Base-by-base conservation (phyloP, 2,113 vertebrate genomes). In the Carassius carassius region DNA sequence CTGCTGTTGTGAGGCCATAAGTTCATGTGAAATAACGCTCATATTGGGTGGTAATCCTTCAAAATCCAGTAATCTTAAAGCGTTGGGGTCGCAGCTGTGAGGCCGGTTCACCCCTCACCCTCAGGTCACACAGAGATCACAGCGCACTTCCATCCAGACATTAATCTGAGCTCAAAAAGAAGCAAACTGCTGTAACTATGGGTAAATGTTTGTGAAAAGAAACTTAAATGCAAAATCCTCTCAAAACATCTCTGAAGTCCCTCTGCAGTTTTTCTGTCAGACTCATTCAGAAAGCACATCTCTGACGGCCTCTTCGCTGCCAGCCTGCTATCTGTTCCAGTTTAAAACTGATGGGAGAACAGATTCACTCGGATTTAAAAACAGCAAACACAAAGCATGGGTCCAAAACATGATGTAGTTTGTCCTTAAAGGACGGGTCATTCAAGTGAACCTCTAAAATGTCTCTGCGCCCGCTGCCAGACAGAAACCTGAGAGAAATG, bases 41-140 rank as follows among this genome's bases (percentile, higher is more conserved):
- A 80, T 25, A 65, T 80, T 80, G 78, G 78, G 37, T 80, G 60
- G 60, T 80, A 80, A 80, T 80, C 78, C 78, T 21, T 80, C n/a
- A 29, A 80, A 29, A 63, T 80, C 78, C 58, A 79, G 8, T 79
- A 63, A 63, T 79, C 58, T 62, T 17, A 76, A 41, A 79, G 56
- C 14, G n/a, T 16, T 63, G 1, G 35, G 41, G 78, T 80, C 23
- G 11, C 78, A 65, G 78, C 78, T 80, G 60, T 65, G 60, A 76
- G 74, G 16, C 8, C 0, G 8, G 37, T 29, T 78, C 32, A 65
- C 78, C 78, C 41, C 78, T 47, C 21, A 80, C 78, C 78, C 78
- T 47, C 58, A 5, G 78, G 54, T 60, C 54, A 78, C 76, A 35
- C 54, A 25, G 13, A 65, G 35, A 60, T 62, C 77, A 79, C 21